Evolutionary conservation across 1,140 invertebrate species (phyloP), one percentile per base, ranked within the genome.

Genomic region (Drosophila ercepeae): DNA sequence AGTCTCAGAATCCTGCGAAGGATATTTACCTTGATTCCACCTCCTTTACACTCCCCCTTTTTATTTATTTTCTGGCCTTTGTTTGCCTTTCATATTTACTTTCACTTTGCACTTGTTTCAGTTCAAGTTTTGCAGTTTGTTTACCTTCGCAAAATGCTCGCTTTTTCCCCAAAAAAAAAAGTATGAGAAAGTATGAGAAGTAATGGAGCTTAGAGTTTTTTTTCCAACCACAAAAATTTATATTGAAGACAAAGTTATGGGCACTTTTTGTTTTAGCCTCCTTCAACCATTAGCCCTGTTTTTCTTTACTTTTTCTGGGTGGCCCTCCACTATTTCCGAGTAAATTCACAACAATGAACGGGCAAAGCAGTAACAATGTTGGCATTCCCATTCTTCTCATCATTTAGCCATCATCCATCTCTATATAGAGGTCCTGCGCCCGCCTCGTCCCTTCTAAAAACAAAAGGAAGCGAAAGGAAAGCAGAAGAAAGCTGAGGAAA

Each of bases 21-120:
- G 5, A 63, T 48, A 53, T 57, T 68, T 49, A 68, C 63, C 63
- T 53, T 65, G 39, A 42, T 32, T 32, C 9, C 14, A 8, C 14
- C 32, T 4, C 21, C 36, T 14, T 14, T 39, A 6, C 13, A 39
- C 36, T 13, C 9, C 9, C 13, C n/a, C 5, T n/a, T 23, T 55
- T 61, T 64, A 58, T 63, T 63, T 60, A 63, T 61, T 63, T 42
- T 65, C 46, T 19, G 46, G 14, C 39, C 3, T 65, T 39, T 67
- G 58, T 67, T 45, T 67, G 48, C 48, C 46, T 45, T 45, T 52
- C 63, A 67, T 67, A 67, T 67, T 67, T 65, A 67, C 60, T 65
- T 67, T 67, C 63, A 67, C 63, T 67, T 65, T 65, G 59, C 63
- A 67, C 63, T 65, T 52, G 44, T n/a, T 51, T 18, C 27, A 8